A percentile compares a stretch with the other conserved stretches of the same genome.
Evolutionary conservation across 2,797 vertebrate species (phyloP).

Genomic region (Spatula clypeata): DNA sequence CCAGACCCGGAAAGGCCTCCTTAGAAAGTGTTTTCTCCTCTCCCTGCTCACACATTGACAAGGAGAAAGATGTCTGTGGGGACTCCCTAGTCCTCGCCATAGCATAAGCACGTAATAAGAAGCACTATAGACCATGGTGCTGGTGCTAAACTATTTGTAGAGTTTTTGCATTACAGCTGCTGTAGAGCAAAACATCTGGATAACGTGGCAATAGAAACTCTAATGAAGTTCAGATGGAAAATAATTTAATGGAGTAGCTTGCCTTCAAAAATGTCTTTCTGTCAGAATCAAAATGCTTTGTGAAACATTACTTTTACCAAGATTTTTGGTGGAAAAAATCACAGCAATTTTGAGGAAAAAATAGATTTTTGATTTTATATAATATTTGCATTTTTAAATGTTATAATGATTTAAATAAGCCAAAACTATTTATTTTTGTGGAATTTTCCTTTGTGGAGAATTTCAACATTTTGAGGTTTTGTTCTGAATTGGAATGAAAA

Average conservation of each 20-base stretch:
- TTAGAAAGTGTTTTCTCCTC: not conserved
- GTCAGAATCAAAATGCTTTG: slow-evolving; percentile 15
- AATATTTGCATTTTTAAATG: not conserved
- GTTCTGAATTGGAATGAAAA: slow-evolving; percentile 74
- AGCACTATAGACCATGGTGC: not conserved
- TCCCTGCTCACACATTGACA: not conserved
- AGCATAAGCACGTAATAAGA: not conserved
- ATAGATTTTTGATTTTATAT: not conserved
- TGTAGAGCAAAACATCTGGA: not conserved
- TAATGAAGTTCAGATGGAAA: slow-evolving; percentile 61
- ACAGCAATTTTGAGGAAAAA: not conserved
- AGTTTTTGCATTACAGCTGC: not conserved
- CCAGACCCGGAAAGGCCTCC: not conserved
- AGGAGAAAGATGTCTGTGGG: not conserved
- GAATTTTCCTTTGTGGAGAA: slow-evolving; percentile 72
- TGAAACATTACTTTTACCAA: slow-evolving; percentile 1
- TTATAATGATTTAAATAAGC: slow-evolving; percentile 20
- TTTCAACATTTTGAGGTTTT: slow-evolving; percentile 77
- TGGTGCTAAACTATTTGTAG: not conserved
- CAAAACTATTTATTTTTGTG: slow-evolving; percentile 63
- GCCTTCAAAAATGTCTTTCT: slow-evolving; percentile 30
- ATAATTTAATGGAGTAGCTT: slow-evolving; percentile 21
- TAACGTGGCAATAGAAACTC: not conserved
- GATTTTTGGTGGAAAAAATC: not conserved
- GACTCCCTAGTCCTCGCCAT: not conserved